Evolutionary conservation across 2,113 vertebrate species (phyloP).

Genomic region (Nycticebus coucang): DNA sequence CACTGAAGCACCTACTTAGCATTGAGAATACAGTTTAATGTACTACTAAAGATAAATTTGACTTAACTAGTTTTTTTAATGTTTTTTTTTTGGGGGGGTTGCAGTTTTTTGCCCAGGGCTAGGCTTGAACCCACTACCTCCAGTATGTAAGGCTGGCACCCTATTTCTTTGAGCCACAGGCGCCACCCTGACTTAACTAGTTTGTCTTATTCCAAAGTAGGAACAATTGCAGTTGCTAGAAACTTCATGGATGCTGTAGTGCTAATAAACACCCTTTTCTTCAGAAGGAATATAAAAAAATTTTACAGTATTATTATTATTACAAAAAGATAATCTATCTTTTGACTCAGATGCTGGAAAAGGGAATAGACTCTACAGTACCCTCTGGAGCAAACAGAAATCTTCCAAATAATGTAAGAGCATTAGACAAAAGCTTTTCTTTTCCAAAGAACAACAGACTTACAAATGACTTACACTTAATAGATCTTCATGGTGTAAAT

Average conservation of each 20-base stretch:
- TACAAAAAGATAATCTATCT: slow-evolving; percentile 50
- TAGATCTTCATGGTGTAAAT: not conserved
- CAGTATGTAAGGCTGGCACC: no score
- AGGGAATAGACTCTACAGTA: slow-evolving; percentile 11
- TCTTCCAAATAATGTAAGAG: slow-evolving; percentile 32
- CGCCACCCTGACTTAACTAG: not conserved
- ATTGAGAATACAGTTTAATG: not conserved
- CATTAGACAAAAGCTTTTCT: slow-evolving; percentile 40
- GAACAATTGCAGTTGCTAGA: not conserved
- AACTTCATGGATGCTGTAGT: not conserved
- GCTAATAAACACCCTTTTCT: not conserved
- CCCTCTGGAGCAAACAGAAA: slow-evolving; percentile 31
- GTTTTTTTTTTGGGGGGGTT: no score
- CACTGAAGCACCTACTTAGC: not conserved
- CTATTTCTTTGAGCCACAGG: no score
- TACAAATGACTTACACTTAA: slow-evolving; percentile 53
- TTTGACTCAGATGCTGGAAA: slow-evolving; percentile 26
- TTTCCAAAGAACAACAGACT: slow-evolving; percentile 25
- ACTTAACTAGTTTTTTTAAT: not conserved
- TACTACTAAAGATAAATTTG: slow-evolving; percentile 23
- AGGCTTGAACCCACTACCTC: no score
- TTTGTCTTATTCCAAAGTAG: not conserved
- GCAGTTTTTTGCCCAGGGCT: no score
- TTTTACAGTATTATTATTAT: slow-evolving; percentile 23
- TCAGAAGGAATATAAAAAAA: not conserved